A percentile compares a stretch with the other conserved stretches of the same genome.
Conservation (phyloP, 2,113 vertebrate genomes). For the Peucedramus taeniatus region DNA sequence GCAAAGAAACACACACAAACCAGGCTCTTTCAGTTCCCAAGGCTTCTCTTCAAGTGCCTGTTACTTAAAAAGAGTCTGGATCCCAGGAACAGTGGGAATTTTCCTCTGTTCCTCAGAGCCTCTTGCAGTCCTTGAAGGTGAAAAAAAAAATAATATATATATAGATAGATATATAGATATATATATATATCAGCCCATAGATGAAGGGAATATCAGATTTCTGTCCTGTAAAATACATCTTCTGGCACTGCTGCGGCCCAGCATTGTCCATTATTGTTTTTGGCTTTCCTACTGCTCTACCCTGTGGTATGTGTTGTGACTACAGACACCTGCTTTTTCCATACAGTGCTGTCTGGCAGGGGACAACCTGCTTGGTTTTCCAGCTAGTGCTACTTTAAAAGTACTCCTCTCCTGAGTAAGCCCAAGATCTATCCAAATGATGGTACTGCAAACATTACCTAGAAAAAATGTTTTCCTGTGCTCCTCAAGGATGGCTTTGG, state of each 20-base stretch:
- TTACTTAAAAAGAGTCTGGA: neutral
- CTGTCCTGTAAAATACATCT: neutral
- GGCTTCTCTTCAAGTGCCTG: neutral
- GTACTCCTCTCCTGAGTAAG: neutral
- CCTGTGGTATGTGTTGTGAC: neutral
- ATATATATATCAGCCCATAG: neutral
- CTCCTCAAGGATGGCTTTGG: neutral
- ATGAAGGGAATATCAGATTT: neutral
- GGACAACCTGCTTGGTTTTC: neutral
- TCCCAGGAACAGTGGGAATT: constrained; percentile 1
- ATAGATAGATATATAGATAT: too few relatives aligned
- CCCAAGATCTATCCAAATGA: neutral
- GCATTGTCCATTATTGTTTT: neutral
- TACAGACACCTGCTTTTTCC: neutral
- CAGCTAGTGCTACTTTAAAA: neutral
- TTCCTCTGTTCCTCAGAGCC: neutral
- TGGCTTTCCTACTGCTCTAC: neutral
- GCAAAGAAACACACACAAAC: neutral
- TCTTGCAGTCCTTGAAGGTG: neutral
- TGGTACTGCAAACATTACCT: neutral
- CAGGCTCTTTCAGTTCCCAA: neutral
- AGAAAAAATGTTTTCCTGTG: neutral
- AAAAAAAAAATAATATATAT: neutral
- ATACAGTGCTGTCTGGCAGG: neutral
- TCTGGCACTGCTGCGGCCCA: neutral